These are phyloP conservation scores for Diaperis boleti DNA, from an alignment of 2,888 invertebrate genomes.

Conservation along the genomic window DNA sequence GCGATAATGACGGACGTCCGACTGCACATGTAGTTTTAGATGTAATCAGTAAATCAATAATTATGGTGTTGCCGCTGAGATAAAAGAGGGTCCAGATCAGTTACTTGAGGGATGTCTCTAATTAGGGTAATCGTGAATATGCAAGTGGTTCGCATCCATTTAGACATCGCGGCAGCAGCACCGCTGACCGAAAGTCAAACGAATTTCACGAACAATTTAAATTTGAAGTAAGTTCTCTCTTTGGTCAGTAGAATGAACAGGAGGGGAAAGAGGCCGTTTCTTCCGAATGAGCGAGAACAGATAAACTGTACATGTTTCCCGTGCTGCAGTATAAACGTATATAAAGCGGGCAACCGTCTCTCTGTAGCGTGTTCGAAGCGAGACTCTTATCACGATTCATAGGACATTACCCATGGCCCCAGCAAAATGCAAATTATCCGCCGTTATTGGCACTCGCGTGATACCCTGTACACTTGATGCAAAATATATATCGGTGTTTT, in stretches of 20 bases:
- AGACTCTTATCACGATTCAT: conserved; percentile 64
- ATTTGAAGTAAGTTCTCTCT: conserved; percentile 47
- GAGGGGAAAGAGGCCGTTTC: conserved; percentile 36
- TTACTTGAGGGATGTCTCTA: conserved; percentile 4
- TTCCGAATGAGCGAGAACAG: conserved; percentile 43
- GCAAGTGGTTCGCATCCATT: conserved; percentile 26
- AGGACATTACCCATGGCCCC: conserved; percentile 64
- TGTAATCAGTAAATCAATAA: conserved; percentile 21
- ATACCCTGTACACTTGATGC: conserved; percentile 52
- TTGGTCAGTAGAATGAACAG: conserved; percentile 42
- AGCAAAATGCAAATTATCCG: conserved; percentile 64
- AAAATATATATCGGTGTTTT: conserved; percentile 50
- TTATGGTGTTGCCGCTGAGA: background rate
- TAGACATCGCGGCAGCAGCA: background rate
- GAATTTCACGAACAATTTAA: conserved; percentile 53
- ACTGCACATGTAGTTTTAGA: conserved; percentile 21
- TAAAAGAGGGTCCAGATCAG: background rate
- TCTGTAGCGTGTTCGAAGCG: conserved; percentile 49
- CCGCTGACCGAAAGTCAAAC: conserved; percentile 45
- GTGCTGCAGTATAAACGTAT: conserved; percentile 43
- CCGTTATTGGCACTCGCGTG: conserved; percentile 61
- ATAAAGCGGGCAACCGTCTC: conserved; percentile 35
- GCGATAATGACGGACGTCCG: conserved; percentile 16
- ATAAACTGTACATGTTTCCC: conserved; percentile 42
- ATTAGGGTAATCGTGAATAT: conserved; percentile 39